A percentile compares a stretch with the other conserved stretches of the same genome.
phyloP scores from a whole-genome alignment of 2,888 invertebrate species.

The Drosophila fungiperda region DNA sequence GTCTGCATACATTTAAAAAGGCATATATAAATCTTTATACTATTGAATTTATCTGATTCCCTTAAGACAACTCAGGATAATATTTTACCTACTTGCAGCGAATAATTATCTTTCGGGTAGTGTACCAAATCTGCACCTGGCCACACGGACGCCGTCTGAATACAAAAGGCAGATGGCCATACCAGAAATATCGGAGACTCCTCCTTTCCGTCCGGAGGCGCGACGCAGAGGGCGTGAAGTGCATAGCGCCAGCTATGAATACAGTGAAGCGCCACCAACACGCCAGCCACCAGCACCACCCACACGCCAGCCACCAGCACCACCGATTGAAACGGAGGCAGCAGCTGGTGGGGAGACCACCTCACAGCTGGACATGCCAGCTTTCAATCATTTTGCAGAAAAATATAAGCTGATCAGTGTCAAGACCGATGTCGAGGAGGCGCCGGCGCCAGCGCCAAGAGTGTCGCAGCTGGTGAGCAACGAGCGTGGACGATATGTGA shows the following conservation, averaged over 20 bases:
- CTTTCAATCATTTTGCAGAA: slow-evolving; percentile 70
- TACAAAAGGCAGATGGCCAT: slow-evolving; percentile 24
- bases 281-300: slow-evolving; percentile 69
- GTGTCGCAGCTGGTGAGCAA: slow-evolving; percentile 27
- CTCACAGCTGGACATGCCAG: slow-evolving; percentile 57
- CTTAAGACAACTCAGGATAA: not conserved
- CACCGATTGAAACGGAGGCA: slow-evolving; percentile 33
- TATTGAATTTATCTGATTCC: not conserved
- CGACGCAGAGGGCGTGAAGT: slow-evolving; percentile 50
- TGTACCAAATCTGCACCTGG: slow-evolving; percentile 59
- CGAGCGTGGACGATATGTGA: slow-evolving; percentile 70
- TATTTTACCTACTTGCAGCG: slow-evolving; percentile 22
- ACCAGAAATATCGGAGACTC: slow-evolving; percentile 31
- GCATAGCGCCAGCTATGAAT: slow-evolving; percentile 55
- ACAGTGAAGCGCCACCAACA: slow-evolving; percentile 53
- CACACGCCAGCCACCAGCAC: slow-evolving; percentile 69
- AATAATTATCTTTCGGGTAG: slow-evolving; percentile 60
- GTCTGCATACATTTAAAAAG: not conserved
- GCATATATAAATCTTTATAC: not conserved
- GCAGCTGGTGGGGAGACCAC: slow-evolving; percentile 2
- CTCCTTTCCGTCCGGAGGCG: slow-evolving; percentile 29
- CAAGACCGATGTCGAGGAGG: slow-evolving; percentile 21
- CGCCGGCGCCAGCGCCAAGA: slow-evolving; percentile 1
- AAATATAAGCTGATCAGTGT: slow-evolving; percentile 63
- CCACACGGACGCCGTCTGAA: slow-evolving; percentile 18